Evolutionary conservation across 2,797 vertebrate genomes (phyloP).

Genomic region (Erpetoichthys calabaricus): DNA sequence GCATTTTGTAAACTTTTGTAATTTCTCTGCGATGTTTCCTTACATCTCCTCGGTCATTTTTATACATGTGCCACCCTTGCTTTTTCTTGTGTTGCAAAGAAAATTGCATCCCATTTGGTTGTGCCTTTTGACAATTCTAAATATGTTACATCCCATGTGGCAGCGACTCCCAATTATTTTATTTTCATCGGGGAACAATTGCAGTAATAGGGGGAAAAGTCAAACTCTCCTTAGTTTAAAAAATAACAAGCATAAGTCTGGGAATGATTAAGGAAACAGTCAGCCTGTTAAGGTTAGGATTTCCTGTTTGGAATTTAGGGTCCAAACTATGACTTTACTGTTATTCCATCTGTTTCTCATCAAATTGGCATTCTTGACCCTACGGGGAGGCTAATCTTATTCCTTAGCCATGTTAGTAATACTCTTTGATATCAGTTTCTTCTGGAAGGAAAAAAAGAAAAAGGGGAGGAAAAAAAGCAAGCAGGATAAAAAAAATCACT

Average conservation of each 20-base stretch:
- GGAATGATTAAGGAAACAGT: slow-evolving; percentile 69
- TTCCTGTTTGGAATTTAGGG: slow-evolving; percentile 81
- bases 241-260: slow-evolving; percentile 70
- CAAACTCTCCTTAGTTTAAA: slow-evolving; percentile 33
- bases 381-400: slow-evolving; percentile 52
- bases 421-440: slow-evolving; percentile 44
- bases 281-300: slow-evolving; percentile 64
- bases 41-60: too few relatives aligned
- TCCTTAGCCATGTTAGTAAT: slow-evolving; percentile 50
- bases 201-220: too few relatives aligned
- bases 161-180: too few relatives aligned
- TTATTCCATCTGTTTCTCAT: slow-evolving; percentile 81
- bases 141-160: too few relatives aligned
- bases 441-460: slow-evolving; percentile 22
- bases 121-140: too few relatives aligned
- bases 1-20: too few relatives aligned
- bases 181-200: too few relatives aligned
- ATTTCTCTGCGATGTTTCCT: too few relatives aligned
- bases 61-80: too few relatives aligned
- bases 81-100: too few relatives aligned
- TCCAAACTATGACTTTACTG: slow-evolving; percentile 58
- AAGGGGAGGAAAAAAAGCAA: neutral
- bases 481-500: slow-evolving; percentile 19
- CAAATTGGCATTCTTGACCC: slow-evolving; percentile 62
- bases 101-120: too few relatives aligned